A percentile compares a stretch with the other conserved stretches of the same genome.
These are phyloP conservation scores for Geococcyx californianus DNA, from an alignment of 2,113 vertebrate genomes.

Conservation along the genomic window DNA sequence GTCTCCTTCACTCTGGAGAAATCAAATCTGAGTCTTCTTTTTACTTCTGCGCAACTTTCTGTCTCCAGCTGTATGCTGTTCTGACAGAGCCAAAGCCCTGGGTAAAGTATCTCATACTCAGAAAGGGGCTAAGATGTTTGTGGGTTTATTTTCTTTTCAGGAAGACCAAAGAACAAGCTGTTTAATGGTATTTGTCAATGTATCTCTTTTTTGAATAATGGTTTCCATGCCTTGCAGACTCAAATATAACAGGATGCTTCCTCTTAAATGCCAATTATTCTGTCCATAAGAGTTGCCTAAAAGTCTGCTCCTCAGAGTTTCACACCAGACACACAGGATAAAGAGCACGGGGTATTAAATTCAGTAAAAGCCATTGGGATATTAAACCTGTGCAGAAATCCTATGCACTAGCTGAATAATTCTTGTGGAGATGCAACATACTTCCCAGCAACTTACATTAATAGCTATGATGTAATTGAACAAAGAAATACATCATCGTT, in stretches of 20 bases:
- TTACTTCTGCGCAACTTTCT: background rate
- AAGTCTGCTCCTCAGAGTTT: background rate
- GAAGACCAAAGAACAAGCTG: background rate
- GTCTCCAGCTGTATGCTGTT: background rate
- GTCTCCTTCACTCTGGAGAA: background rate
- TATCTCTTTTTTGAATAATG: background rate
- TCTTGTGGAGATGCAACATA: background rate
- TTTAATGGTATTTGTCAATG: background rate
- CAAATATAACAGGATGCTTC: constrained; percentile 23
- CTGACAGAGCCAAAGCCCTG: background rate
- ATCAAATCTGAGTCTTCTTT: background rate
- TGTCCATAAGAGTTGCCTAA: background rate
- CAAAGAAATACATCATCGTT: constrained; percentile 26
- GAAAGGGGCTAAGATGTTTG: background rate
- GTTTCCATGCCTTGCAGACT: background rate
- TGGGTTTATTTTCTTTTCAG: background rate
- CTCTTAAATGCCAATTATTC: constrained; percentile 8
- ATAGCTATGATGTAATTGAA: background rate
- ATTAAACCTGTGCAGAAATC: background rate
- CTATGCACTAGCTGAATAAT: background rate
- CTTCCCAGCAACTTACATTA: background rate
- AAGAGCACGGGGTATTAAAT: background rate
- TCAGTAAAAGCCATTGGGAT: background rate
- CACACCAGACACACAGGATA: background rate
- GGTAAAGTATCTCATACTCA: background rate